Percentiles rank a stretch among this genome's conserved stretches.
phyloP scores from a whole-genome alignment of 2,888 invertebrate genomes.

The Brachylomia viminalis region DNA sequence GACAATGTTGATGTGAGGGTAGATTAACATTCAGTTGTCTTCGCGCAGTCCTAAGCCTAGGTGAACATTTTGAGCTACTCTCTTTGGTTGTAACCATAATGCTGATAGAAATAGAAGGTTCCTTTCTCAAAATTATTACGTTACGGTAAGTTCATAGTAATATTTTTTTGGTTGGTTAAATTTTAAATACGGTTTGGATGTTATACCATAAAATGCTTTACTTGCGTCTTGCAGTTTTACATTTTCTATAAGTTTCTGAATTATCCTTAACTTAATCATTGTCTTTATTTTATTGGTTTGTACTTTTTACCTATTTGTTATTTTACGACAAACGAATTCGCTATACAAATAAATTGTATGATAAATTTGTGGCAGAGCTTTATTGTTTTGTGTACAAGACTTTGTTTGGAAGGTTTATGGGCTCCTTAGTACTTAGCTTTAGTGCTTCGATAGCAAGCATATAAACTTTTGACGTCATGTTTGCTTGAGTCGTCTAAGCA shows the following conservation, averaged over 20 bases:
- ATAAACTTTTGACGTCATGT: conserved; percentile 45
- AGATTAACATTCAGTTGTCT: conserved; percentile 45
- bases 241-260: no score
- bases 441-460: conserved; percentile 41
- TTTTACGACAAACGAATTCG: neutral
- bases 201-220: neutral
- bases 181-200: neutral
- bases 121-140: neutral
- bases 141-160: conserved; percentile 15
- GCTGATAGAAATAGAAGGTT: neutral
- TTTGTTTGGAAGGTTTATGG: conserved; percentile 39
- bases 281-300: neutral
- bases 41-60: conserved; percentile 21
- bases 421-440: conserved; percentile 46
- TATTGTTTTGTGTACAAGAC: conserved; percentile 42
- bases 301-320: neutral
- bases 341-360: conserved; percentile 14
- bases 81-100: conserved; percentile 5
- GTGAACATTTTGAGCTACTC: conserved; percentile 8
- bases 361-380: conserved; percentile 28
- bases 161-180: neutral
- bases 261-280: neutral
- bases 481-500: neutral
- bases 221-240: neutral
- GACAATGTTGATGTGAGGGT: conserved; percentile 66